Percentiles rank a stretch among this genome's conserved stretches.
phyloP scores from a whole-genome alignment of 2,888 invertebrate species.

The Sinelater perroti region DNA sequence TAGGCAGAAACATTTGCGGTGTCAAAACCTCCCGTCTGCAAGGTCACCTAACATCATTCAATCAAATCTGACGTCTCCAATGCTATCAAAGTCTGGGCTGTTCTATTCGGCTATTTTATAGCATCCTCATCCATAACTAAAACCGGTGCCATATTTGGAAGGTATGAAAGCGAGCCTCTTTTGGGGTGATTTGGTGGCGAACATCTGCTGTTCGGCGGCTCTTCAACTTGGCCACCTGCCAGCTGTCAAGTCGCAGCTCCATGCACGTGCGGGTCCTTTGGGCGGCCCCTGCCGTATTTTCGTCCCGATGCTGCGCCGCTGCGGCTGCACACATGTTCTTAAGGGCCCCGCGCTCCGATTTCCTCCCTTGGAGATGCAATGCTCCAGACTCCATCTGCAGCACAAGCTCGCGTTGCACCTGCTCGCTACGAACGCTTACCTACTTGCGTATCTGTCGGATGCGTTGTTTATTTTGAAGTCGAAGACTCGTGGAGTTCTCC shows the following conservation, averaged over 20 bases:
- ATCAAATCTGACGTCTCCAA: no score
- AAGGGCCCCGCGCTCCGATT: slow-evolving; percentile 1
- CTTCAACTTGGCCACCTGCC: slow-evolving; percentile 39
- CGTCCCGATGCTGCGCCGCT: slow-evolving; percentile 17
- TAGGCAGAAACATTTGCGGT: no score
- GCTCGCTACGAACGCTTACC: no score
- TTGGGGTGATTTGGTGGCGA: slow-evolving; percentile 13
- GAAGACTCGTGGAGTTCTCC: no score
- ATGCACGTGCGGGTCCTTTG: slow-evolving; percentile 36
- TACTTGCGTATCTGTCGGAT: no score
- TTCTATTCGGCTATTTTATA: no score
- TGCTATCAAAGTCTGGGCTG: no score
- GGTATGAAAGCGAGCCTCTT: not conserved
- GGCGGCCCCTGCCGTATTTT: slow-evolving; percentile 15
- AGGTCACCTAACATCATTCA: no score
- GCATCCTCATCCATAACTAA: no score
- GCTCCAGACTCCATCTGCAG: not conserved
- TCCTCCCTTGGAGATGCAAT: not conserved
- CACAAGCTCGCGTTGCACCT: slow-evolving; percentile 11
- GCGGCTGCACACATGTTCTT: slow-evolving; percentile 7
- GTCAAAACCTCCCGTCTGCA: no score
- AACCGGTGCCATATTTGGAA: no score
- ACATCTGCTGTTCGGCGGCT: slow-evolving; percentile 33
- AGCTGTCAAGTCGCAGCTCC: slow-evolving; percentile 33
- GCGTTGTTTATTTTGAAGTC: no score